Evolutionary conservation across 2,888 invertebrate genomes (phyloP).

Genomic region (Drosophila neutralis): DNA sequence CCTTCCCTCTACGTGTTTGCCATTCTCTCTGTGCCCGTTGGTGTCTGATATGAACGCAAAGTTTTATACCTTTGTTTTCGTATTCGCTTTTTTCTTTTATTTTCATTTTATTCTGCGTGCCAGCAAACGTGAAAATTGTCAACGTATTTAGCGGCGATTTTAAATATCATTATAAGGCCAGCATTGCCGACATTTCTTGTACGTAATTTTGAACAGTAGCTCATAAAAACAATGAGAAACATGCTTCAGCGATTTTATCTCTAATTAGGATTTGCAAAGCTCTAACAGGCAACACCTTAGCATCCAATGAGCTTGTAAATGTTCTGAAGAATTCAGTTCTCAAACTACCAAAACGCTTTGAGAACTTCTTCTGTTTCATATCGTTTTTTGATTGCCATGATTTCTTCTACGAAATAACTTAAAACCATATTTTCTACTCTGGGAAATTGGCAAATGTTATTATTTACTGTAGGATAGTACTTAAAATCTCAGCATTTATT

Average conservation of each 20-base stretch:
- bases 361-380: neutral
- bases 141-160: constrained; percentile 77
- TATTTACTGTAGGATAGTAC: neutral
- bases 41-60: constrained; percentile 70
- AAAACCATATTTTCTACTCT: neutral
- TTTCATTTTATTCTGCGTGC: constrained; percentile 34
- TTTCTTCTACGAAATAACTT: neutral
- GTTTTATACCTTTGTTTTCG: constrained; percentile 18
- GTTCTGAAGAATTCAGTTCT: neutral
- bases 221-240: constrained; percentile 49
- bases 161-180: constrained; percentile 75
- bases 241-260: constrained; percentile 34
- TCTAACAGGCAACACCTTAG: neutral
- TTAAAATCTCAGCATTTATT: neutral
- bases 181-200: constrained; percentile 50
- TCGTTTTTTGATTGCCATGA: neutral
- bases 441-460: neutral
- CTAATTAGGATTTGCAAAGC: constrained; percentile 42
- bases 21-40: constrained; percentile 32
- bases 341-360: neutral
- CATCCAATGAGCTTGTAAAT: neutral
- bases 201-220: constrained; percentile 74
- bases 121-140: constrained; percentile 74
- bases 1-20: constrained; percentile 3
- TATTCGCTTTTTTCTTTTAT: neutral